Evolutionary conservation across 2,888 invertebrate genomes (phyloP), one percentile per base, ranked within the genome.

Genomic region (Coremacera marginata): DNA sequence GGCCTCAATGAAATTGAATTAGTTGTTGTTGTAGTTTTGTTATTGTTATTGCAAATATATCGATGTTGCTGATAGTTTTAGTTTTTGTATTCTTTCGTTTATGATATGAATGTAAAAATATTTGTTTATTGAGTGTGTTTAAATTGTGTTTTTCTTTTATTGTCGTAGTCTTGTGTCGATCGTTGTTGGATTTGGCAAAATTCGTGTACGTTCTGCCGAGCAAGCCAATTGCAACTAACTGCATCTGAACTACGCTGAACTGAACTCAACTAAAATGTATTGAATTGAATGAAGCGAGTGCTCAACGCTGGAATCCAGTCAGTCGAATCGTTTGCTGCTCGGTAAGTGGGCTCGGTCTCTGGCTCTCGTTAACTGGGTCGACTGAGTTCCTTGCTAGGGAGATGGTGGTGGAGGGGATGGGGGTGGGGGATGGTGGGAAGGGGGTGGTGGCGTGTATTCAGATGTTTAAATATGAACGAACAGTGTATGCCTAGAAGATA

Each of bases 121-220:
- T n/a, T 70, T n/a, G 31, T 22, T 49, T 27, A n/a, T 27, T 55
- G 68, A 49, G 51, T 68, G 51, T 68, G 76, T 71, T 70, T 70
- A 70, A 75, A 60, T 27, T 70, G 55, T 27, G 70, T 70, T 55
- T 27, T 60, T 62, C 70, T 22, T 62, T 76, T 76, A 77, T 79
- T 71, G 70, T 73, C 78, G 44, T 44, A 7, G 49, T 51, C 44
- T 75, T 78, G 31, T 60, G 75, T 80, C 79, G 71, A 75, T 82
- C 80, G 81, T 80, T 51, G 52, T 19, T 68, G 9, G 25, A 19
- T 68, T 51, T 49, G 68, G 25, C 25, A n/a, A 65, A n/a, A 65
- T 65, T 34, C n/a, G 19, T 34, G 27, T 67, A 62, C 75, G 65
- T 67, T 16, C 25, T 67, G 55, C 51, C 75, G 60, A 60, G 49